Evolutionary conservation across 2,797 vertebrate genomes (phyloP).

Genomic region (Macropus fuliginosus): DNA sequence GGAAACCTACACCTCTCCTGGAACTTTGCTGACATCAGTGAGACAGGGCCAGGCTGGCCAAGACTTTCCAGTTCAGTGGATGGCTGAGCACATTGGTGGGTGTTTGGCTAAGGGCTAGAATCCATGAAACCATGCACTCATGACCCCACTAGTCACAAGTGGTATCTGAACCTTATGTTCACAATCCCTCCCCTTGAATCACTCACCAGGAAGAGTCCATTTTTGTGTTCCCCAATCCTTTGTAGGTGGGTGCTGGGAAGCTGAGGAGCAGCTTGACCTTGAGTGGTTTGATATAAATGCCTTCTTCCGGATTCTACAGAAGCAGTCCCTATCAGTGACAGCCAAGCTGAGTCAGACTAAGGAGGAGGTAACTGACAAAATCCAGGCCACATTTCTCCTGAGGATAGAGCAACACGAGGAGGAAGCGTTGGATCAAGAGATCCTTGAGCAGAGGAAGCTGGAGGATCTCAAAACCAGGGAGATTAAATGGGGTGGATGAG

Average conservation of each 20-base stretch:
- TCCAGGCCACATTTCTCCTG: not conserved
- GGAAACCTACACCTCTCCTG: constrained; percentile 88
- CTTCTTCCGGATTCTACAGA: constrained; percentile 91
- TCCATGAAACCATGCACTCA: not conserved
- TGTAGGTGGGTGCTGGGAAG: constrained; percentile 87
- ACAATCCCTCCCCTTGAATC: not conserved
- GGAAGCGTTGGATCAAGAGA: not conserved
- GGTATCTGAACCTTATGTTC: not conserved
- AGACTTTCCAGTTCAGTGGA: not conserved
- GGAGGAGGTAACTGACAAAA: constrained; percentile 87
- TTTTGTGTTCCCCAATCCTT: not conserved
- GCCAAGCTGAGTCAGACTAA: constrained; percentile 88
- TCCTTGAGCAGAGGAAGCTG: not conserved
- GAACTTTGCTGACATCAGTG: constrained; percentile 81
- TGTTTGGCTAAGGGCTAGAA: not conserved
- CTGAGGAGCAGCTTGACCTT: constrained; percentile 91
- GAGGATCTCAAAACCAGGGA: not conserved
- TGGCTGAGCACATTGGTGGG: constrained; percentile 9
- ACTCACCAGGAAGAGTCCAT: not conserved
- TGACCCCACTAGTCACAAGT: not conserved
- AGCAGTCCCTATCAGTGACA: constrained; percentile 92
- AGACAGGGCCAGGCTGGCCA: constrained; percentile 1
- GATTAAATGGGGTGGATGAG: not conserved
- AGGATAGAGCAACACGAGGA: not conserved
- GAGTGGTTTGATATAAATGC: constrained; percentile 91